Conservation (phyloP, 2,797 vertebrate species). For the Rhynchonycteris naso region DNA sequence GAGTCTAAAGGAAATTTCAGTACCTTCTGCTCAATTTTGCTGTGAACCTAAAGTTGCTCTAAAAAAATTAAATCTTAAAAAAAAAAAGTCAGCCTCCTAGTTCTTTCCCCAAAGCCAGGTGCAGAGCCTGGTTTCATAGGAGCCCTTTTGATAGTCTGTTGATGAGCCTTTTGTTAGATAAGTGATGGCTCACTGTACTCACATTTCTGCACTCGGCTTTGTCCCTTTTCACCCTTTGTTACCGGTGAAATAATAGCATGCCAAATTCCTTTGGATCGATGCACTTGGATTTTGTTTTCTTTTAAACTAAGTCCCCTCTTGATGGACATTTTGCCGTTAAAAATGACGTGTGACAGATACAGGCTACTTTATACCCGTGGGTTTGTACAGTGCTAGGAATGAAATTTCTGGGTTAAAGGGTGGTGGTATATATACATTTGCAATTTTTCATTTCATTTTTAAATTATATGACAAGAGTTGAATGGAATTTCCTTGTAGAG, state of each 20-base stretch:
- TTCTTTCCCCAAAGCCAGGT: neutral
- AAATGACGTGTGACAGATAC: neutral
- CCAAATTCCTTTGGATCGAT: neutral
- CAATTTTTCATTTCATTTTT: neutral
- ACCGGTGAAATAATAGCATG: rapidly evolving
- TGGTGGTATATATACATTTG: too few relatives aligned
- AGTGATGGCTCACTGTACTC: neutral
- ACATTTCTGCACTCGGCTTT: neutral
- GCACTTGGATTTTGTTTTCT: neutral
- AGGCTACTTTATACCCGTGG: neutral
- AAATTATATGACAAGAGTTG: neutral
- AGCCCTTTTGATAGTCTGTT: neutral
- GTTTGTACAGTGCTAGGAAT: neutral
- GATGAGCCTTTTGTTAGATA: neutral
- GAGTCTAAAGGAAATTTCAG: neutral
- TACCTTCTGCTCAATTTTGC: neutral
- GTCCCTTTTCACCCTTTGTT: neutral
- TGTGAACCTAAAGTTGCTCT: neutral
- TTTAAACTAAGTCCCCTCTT: neutral
- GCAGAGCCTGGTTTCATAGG: neutral
- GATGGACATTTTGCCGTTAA: neutral
- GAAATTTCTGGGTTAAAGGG: neutral
- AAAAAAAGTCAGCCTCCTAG: neutral
- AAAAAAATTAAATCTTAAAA: neutral
- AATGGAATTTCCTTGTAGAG: neutral